These are phyloP conservation scores for Pantherophis vulpinus DNA, from an alignment of 2,797 vertebrate species.

Conservation along the genomic window DNA sequence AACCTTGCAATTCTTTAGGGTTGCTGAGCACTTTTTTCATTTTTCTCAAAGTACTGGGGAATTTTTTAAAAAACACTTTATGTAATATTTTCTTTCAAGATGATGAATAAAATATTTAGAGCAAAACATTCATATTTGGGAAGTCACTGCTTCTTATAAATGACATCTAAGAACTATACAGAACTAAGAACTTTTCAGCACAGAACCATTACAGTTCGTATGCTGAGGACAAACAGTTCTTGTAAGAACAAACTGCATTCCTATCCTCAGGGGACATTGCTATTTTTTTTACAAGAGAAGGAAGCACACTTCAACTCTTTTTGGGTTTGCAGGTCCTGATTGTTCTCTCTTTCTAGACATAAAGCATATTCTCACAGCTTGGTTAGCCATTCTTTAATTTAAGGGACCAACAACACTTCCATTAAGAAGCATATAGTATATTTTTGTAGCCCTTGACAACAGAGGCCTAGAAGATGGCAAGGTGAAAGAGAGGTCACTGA, in stretches of 20 bases:
- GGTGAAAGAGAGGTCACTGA: background rate
- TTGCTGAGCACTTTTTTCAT: background rate
- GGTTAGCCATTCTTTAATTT: too few species aligned
- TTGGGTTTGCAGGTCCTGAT: background rate
- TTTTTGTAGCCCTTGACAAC: too few species aligned
- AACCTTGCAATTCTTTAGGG: background rate
- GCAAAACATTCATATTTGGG: background rate
- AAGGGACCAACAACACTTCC: too few species aligned
- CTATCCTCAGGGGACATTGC: background rate
- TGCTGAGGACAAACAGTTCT: background rate
- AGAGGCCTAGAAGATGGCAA: background rate
- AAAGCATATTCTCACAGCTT: too few species aligned
- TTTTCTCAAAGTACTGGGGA: background rate
- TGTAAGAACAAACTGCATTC: background rate
- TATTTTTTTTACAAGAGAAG: background rate
- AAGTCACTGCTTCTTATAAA: background rate
- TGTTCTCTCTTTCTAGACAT: background rate
- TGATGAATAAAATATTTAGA: background rate
- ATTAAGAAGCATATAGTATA: too few species aligned
- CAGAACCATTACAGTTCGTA: background rate
- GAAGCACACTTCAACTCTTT: background rate
- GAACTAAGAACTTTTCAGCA: background rate
- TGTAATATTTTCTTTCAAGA: background rate
- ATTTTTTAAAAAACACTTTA: background rate
- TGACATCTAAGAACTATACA: background rate